Conservation (phyloP, 2,888 invertebrate species). For the Scaptomyza flava region DNA sequence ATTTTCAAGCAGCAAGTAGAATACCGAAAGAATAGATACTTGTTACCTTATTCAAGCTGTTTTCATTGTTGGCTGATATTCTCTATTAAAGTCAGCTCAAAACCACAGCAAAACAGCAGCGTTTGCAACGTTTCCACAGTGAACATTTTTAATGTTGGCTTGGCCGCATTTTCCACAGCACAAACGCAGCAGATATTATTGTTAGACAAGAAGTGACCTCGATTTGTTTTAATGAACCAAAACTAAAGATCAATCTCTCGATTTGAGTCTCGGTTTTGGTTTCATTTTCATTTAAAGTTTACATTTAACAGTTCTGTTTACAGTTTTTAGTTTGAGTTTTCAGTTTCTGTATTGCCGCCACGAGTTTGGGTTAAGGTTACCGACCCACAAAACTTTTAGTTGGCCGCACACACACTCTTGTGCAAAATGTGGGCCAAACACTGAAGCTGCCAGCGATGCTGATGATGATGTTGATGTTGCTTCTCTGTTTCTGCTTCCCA, state of each 20-base stretch:
- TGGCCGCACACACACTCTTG: constrained; percentile 13
- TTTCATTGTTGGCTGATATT: constrained; percentile 14
- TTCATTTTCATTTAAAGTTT: constrained; percentile 27
- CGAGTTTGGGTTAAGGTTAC: constrained; percentile 59
- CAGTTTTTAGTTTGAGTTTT: constrained; percentile 24
- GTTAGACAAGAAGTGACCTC: constrained; percentile 44
- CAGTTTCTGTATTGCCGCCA: constrained; percentile 28
- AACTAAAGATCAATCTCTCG: constrained; percentile 12
- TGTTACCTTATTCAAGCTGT: constrained; percentile 4
- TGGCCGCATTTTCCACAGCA: constrained; percentile 15
- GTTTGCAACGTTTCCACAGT: constrained; percentile 4
- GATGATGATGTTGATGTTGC: neutral
- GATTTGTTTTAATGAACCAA: constrained; percentile 37
- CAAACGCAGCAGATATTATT: constrained; percentile 12
- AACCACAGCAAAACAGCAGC: neutral
- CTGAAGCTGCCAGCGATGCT: constrained; percentile 32
- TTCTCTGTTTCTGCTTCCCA: constrained; percentile 4
- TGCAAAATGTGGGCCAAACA: constrained; percentile 38
- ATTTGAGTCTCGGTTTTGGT: constrained; percentile 25
- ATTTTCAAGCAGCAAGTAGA: constrained; percentile 46
- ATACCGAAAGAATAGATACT: neutral
- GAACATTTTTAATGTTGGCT: constrained; percentile 35
- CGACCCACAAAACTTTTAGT: constrained; percentile 24
- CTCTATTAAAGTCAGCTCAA: constrained; percentile 13
- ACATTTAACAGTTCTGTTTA: constrained; percentile 28